phyloP scores from a whole-genome alignment of 2,113 vertebrate species.

The Paradoxurus hermaphroditus region DNA sequence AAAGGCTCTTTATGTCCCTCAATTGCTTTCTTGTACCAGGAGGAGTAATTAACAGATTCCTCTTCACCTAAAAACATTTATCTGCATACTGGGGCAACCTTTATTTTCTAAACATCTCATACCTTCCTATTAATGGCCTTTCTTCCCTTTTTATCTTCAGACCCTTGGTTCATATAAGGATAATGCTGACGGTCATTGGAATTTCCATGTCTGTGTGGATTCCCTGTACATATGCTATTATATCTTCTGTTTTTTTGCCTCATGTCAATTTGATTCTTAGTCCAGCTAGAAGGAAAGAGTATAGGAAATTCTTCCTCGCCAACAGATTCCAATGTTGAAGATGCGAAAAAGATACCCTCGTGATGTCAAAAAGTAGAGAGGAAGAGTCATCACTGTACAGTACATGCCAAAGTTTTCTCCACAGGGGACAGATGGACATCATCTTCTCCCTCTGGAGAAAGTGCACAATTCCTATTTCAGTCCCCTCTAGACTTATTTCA shows the following conservation, averaged over 20 bases:
- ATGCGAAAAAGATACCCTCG: neutral
- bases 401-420: neutral
- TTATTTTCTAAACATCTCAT: neutral
- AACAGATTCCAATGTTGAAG: neutral
- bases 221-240: neutral
- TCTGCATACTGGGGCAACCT: neutral
- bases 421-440: neutral
- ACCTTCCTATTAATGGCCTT: neutral
- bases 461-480: neutral
- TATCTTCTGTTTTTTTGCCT: neutral
- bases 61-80: neutral
- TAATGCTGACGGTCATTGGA: neutral
- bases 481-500: neutral
- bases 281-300: neutral
- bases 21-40: neutral
- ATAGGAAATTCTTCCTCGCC: neutral
- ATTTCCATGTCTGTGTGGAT: neutral
- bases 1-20: neutral
- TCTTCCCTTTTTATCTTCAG: neutral
- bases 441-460: neutral
- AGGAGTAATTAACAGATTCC: neutral
- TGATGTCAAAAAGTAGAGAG: neutral
- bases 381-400: neutral
- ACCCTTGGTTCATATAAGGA: neutral
- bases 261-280: neutral